phyloP scores from a whole-genome alignment of 2,113 vertebrate genomes.

The Lathamus discolor region DNA sequence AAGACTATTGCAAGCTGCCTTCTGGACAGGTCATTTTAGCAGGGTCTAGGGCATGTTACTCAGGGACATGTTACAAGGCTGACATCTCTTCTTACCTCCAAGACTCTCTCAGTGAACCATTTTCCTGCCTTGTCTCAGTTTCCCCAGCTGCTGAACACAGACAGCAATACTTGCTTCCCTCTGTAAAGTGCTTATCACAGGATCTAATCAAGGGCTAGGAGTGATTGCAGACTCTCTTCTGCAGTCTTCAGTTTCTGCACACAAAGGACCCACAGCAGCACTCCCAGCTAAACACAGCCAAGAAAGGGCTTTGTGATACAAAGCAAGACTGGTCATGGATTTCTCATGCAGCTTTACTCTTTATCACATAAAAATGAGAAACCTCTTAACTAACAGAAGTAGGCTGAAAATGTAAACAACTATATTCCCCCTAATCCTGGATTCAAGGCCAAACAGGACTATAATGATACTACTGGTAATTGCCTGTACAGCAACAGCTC shows the following conservation, averaged over 20 bases:
- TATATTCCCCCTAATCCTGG: neutral
- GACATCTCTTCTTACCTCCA: neutral
- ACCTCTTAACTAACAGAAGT: neutral
- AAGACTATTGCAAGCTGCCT: neutral
- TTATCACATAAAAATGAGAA: neutral
- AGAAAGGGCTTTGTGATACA: neutral
- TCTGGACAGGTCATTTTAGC: neutral
- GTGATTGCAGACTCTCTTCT: neutral
- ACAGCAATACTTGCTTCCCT: neutral
- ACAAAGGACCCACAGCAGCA: neutral
- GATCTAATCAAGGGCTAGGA: neutral
- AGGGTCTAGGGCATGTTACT: neutral
- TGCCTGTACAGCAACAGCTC: neutral
- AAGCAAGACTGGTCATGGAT: neutral
- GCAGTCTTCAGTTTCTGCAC: neutral
- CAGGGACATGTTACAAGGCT: neutral
- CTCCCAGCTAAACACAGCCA: neutral
- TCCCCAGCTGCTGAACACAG: neutral
- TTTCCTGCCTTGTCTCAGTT: neutral
- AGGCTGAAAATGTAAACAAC: neutral
- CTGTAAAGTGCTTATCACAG: neutral
- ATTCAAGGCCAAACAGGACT: neutral
- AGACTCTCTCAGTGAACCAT: neutral
- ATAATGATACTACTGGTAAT: neutral
- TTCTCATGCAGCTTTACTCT: neutral